phyloP scores from a whole-genome alignment of 2,888 invertebrate species.

The Leptarthrus brevirostris region DNA sequence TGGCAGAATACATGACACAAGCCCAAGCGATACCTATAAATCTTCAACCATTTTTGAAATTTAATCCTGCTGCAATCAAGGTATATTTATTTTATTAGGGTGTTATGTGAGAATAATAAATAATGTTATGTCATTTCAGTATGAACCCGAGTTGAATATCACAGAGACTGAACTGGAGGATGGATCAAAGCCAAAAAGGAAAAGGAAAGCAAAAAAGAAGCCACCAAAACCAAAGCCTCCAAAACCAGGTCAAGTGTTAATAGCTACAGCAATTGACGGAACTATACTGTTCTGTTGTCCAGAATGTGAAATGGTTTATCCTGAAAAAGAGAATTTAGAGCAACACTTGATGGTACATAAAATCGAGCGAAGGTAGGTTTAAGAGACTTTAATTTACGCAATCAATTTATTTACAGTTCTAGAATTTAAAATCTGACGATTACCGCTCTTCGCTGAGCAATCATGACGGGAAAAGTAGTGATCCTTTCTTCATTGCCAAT shows the following conservation, averaged over 20 bases:
- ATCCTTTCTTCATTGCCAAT: no score
- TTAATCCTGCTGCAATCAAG: conserved; percentile 69
- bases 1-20: conserved; percentile 70
- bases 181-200: conserved; percentile 63
- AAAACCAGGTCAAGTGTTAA: conserved; percentile 83
- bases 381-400: background rate
- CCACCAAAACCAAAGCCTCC: conserved; percentile 81
- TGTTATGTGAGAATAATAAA: background rate
- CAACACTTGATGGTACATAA: conserved; percentile 81
- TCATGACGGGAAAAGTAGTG: background rate
- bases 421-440: no score
- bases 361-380: conserved; percentile 74
- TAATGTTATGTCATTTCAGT: conserved; percentile 46
- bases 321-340: conserved; percentile 82
- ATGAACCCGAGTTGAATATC: conserved; percentile 64
- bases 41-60: conserved; percentile 74
- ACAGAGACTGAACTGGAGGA: conserved; percentile 56
- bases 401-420: background rate
- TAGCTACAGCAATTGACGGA: conserved; percentile 80
- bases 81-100: conserved; percentile 42
- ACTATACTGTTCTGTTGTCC: conserved; percentile 82
- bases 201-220: conserved; percentile 85
- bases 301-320: conserved; percentile 84
- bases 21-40: conserved; percentile 68
- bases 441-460: no score